Evolutionary conservation across 2,797 vertebrate genomes (phyloP).

Genomic region (Halcyon badia): DNA sequence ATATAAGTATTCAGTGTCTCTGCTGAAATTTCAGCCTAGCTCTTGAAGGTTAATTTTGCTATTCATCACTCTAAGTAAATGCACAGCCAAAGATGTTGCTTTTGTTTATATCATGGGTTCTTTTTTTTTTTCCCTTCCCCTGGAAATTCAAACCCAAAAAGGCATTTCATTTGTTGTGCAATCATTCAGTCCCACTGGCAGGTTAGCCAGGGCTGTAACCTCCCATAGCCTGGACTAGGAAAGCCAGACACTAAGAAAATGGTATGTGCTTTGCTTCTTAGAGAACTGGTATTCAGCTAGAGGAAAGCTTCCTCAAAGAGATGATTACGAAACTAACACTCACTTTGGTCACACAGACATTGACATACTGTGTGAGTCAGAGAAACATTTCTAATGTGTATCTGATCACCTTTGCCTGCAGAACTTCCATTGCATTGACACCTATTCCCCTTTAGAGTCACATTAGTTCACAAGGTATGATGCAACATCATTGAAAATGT

Average conservation of each 20-base stretch:
- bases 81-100: background rate
- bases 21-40: background rate
- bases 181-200: background rate
- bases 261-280: background rate
- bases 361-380: background rate
- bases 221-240: background rate
- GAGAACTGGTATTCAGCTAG: background rate
- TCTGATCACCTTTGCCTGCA: background rate
- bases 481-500: conserved; percentile 50
- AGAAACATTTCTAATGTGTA: background rate
- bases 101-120: background rate
- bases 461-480: conserved; percentile 14
- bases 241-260: background rate
- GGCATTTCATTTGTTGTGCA: background rate
- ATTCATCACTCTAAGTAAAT: background rate
- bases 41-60: background rate
- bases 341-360: background rate
- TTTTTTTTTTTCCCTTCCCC: background rate
- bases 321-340: background rate
- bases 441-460: background rate
- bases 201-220: background rate
- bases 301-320: background rate
- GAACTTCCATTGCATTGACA: background rate
- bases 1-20: background rate
- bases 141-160: background rate